Percentiles rank a stretch among this genome's conserved stretches.
Evolutionary conservation across 2,888 invertebrate species (phyloP).

Genomic region (Plutella xylostella): DNA sequence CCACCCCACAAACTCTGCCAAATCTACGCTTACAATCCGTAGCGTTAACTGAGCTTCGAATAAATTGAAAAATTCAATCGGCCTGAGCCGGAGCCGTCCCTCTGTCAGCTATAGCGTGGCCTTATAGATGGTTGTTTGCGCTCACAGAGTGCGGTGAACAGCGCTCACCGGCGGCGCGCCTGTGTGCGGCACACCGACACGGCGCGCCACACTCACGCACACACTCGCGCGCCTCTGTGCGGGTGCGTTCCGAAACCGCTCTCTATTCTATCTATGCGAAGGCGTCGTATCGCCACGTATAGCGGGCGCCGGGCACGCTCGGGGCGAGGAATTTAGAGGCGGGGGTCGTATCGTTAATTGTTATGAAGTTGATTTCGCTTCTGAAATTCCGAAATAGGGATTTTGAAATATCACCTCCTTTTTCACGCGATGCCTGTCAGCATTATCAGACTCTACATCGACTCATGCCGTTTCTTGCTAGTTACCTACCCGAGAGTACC

Average conservation of each 20-base stretch:
- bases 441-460: constrained; percentile 10
- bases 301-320: constrained; percentile 66
- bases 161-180: constrained; percentile 60
- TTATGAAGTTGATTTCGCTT: constrained; percentile 70
- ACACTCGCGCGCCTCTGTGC: constrained; percentile 37
- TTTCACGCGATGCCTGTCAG: constrained; percentile 33
- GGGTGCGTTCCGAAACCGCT: constrained; percentile 70
- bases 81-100: constrained; percentile 55
- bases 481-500: not conserved
- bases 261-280: constrained; percentile 71
- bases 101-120: constrained; percentile 70
- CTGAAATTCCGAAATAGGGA: constrained; percentile 69
- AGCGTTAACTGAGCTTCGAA: too few species aligned
- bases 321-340: constrained; percentile 70
- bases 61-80: constrained; percentile 38
- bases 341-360: constrained; percentile 71
- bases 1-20: too few species aligned
- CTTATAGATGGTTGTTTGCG: constrained; percentile 72
- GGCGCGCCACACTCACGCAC: constrained; percentile 26
- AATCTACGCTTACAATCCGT: too few species aligned
- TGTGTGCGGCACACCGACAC: constrained; percentile 48
- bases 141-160: constrained; percentile 72
- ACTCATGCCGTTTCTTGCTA: not conserved
- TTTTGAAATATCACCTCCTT: constrained; percentile 66
- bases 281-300: constrained; percentile 61